phyloP scores from a whole-genome alignment of 1,140 invertebrate species.

The Bombus breviceps region DNA sequence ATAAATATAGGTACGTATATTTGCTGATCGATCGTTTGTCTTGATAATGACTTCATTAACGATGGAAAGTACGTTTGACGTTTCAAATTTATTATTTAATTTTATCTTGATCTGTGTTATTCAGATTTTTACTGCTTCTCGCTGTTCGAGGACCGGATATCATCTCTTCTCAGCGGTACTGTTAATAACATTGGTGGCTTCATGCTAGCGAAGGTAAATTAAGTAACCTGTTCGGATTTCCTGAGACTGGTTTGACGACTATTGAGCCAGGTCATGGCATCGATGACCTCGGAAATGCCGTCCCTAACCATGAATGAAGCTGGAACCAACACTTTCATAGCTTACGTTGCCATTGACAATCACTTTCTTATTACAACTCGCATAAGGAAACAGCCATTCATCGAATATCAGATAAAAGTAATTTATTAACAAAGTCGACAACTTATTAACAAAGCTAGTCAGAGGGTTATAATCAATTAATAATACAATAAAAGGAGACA shows the following conservation, averaged over 20 bases:
- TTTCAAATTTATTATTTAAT: neutral
- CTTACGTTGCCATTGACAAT: conserved; percentile 41
- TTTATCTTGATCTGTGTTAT: neutral
- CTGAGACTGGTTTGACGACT: conserved; percentile 71
- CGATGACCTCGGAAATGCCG: conserved; percentile 59
- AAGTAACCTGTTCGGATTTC: conserved; percentile 70
- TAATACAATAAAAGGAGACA: neutral
- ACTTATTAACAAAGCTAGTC: neutral
- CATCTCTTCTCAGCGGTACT: neutral
- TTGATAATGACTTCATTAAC: conserved; percentile 2
- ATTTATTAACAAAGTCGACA: neutral
- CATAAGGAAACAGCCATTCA: neutral
- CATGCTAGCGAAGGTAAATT: conserved; percentile 63
- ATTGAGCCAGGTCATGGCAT: conserved; percentile 70
- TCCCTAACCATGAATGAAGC: conserved; percentile 64
- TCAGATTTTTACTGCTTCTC: neutral
- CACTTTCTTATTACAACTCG: neutral
- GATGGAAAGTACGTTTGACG: neutral
- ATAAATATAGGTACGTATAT: neutral
- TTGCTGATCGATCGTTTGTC: neutral
- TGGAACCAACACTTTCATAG: conserved; percentile 13
- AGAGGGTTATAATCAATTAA: neutral
- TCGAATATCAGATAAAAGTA: neutral
- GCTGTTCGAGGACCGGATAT: neutral
- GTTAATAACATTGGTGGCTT: conserved; percentile 2